Evolutionary conservation across 1,140 invertebrate species (phyloP), one percentile per base, ranked within the genome.

Genomic region (Bombus waltoni): DNA sequence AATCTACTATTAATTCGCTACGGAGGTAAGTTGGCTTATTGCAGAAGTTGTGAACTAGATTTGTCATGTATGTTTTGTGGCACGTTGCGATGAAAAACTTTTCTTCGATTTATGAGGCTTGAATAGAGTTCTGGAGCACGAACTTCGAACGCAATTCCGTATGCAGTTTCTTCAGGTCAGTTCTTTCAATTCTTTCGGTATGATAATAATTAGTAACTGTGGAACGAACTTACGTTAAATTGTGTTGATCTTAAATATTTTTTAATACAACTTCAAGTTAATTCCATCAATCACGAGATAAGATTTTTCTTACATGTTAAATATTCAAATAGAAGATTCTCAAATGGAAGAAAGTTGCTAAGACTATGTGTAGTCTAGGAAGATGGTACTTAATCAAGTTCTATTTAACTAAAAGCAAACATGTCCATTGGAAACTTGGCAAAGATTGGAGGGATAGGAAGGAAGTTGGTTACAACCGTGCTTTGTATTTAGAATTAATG

Each of bases 401-500:
- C 32, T 13, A 32, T 10, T 57, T 47, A n/a, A 71, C 70, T 28
- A 18, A 2, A 22, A 9, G 9, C 44, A 32, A 53, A 74, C 44
- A 13, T 35, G 22, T 38, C 22, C 73, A 57, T 75, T 57, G 73
- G 25, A 38, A 75, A 53, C n/a, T 75, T 35, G 1, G 47, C 35
- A 57, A 75, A 75, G 47, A 75, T 75, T 28, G 38, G 15, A 4
- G 25, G 5, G 10, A 57, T 38, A 57, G 18, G 8, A 38, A 11
- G 73, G n/a, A 75, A 35, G 38, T 72, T 72, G 53, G 47, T 35
- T 38, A 35, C 73, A 38, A 57, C 47, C 35, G 47, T 22, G 32
- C 47, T 75, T 57, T 57, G 73, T n/a, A 57, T 75, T 11, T 57
- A 35, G 47, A 75, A 57, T 57, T 75, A 75, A 75, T 47, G 72